Evolutionary conservation across 2,113 vertebrate genomes (phyloP).

Genomic region (Bostrychus sinensis): DNA sequence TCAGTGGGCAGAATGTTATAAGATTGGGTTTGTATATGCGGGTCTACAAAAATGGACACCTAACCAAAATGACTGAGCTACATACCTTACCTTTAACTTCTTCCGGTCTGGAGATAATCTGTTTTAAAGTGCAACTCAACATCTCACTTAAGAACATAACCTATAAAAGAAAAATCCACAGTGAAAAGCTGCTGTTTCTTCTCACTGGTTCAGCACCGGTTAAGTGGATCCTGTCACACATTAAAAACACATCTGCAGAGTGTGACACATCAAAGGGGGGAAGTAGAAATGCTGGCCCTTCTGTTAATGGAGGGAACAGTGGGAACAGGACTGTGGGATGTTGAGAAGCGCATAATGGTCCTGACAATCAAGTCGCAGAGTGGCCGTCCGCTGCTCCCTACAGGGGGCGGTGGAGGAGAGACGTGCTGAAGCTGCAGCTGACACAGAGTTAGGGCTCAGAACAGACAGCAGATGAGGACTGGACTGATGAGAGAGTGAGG

Average conservation of each 20-base stretch:
- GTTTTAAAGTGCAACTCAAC: slow-evolving; percentile 27
- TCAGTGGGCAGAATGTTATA: too few species aligned
- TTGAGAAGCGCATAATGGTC: slow-evolving; percentile 63
- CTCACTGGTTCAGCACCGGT: slow-evolving; percentile 30
- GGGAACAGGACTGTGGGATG: slow-evolving; percentile 51
- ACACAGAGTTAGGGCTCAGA: slow-evolving; percentile 52
- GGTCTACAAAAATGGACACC: too few species aligned
- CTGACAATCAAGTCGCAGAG: slow-evolving; percentile 74
- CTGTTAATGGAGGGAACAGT: slow-evolving; percentile 66
- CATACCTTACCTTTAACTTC: slow-evolving; percentile 15
- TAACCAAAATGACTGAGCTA: too few species aligned
- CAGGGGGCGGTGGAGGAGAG: slow-evolving; percentile 47
- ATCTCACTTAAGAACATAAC: slow-evolving; percentile 3
- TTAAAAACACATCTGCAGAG: slow-evolving; percentile 71
- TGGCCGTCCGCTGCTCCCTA: slow-evolving; percentile 54
- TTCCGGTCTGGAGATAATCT: slow-evolving; percentile 32
- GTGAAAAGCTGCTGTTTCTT: not conserved
- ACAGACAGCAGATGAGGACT: slow-evolving; percentile 69
- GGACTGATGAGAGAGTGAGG: slow-evolving; percentile 34
- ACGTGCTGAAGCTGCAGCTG: slow-evolving; percentile 46
- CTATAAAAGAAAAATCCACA: slow-evolving; percentile 11
- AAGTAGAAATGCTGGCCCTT: slow-evolving; percentile 52
- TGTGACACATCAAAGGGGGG: slow-evolving; percentile 70
- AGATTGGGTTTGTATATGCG: too few species aligned
- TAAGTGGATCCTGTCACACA: slow-evolving; percentile 73